A percentile compares a stretch with the other conserved stretches of the same genome.
These are phyloP conservation scores for Drosophila phalerata DNA, from an alignment of 2,888 invertebrate genomes.

Conservation along the genomic window DNA sequence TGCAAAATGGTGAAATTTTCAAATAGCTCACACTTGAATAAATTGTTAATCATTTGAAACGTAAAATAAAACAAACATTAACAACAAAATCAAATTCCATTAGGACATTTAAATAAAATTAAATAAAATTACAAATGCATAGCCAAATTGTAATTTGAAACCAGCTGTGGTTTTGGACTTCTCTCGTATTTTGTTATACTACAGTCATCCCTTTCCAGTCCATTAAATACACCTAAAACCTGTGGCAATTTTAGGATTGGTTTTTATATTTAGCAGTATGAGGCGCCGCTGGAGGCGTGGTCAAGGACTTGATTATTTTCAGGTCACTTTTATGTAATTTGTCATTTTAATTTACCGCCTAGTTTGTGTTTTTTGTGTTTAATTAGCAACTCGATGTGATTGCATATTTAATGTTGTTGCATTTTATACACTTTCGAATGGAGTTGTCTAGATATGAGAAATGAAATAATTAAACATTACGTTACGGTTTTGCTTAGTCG, in stretches of 20 bases:
- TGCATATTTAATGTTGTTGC: constrained; percentile 52
- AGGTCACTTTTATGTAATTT: constrained; percentile 55
- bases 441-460: neutral
- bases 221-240: constrained; percentile 10
- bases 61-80: constrained; percentile 21
- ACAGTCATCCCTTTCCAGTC: neutral
- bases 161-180: constrained; percentile 44
- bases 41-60: constrained; percentile 49
- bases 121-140: constrained; percentile 53
- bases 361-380: constrained; percentile 58
- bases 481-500: no score
- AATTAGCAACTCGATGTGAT: constrained; percentile 63
- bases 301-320: constrained; percentile 17
- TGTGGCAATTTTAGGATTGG: constrained; percentile 1
- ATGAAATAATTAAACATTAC: no score
- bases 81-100: constrained; percentile 54
- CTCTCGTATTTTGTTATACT: neutral
- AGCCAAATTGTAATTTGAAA: constrained; percentile 49
- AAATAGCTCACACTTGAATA: constrained; percentile 5
- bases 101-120: constrained; percentile 53
- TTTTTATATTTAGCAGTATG: neutral
- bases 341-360: constrained; percentile 67
- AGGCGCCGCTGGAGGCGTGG: constrained; percentile 2
- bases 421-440: constrained; percentile 16
- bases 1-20: constrained; percentile 1